phyloP scores from a whole-genome alignment of 1,140 invertebrate genomes.

The Drosophila dunni region DNA sequence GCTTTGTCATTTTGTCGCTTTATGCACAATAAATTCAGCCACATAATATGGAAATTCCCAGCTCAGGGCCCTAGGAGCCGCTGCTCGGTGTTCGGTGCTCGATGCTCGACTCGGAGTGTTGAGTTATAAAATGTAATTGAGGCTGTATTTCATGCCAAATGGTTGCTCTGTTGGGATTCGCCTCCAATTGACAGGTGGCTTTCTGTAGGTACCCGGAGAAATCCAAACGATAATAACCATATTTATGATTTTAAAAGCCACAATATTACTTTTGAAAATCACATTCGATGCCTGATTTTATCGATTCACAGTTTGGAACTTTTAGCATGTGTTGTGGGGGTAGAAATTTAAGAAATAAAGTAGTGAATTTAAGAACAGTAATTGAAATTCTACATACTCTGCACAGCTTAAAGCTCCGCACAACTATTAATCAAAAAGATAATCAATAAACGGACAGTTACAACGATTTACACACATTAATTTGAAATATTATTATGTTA shows the following conservation, averaged over 20 bases:
- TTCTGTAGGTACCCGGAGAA: neutral
- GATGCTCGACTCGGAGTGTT: slow-evolving; percentile 49
- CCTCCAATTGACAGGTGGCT: slow-evolving; percentile 27
- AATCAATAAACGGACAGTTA: no score
- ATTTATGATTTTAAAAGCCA: slow-evolving; percentile 25
- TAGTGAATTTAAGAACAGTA: no score
- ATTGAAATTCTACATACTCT: neutral
- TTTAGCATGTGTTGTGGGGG: neutral
- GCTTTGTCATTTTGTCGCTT: slow-evolving; percentile 62
- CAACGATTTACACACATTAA: neutral
- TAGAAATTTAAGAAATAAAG: no score
- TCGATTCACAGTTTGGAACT: neutral
- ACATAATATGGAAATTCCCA: slow-evolving; percentile 80
- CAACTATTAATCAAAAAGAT: neutral
- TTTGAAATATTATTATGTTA: slow-evolving; percentile 35
- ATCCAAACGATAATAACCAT: slow-evolving; percentile 30
- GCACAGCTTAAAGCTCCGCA: neutral
- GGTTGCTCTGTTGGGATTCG: slow-evolving; percentile 18
- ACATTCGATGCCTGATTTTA: neutral
- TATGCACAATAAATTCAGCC: slow-evolving; percentile 72
- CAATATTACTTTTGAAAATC: neutral
- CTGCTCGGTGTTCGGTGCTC: neutral
- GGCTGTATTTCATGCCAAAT: slow-evolving; percentile 74
- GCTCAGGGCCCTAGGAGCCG: slow-evolving; percentile 11
- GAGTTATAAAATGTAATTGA: slow-evolving; percentile 82